Conservation (phyloP, 2,113 vertebrate species). For the Elgaria multicarinata region DNA sequence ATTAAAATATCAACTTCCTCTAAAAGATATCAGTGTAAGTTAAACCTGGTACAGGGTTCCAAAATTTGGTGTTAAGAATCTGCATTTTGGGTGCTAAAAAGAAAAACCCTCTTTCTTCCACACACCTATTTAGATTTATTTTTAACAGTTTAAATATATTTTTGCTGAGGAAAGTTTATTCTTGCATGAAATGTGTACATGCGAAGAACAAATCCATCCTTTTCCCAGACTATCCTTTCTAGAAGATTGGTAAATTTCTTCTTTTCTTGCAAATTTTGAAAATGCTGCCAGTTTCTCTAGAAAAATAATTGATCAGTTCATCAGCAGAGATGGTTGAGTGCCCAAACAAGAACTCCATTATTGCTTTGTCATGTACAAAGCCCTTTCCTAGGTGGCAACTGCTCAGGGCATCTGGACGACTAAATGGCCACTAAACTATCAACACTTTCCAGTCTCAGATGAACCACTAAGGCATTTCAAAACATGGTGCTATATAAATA, state of each 20-base stretch:
- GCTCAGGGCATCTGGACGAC: neutral
- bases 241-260: neutral
- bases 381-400: neutral
- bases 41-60: neutral
- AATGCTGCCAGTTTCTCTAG: neutral
- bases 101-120: too few species aligned
- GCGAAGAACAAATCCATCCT: constrained; percentile 26
- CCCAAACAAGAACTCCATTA: neutral
- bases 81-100: too few species aligned
- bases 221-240: neutral
- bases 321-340: neutral
- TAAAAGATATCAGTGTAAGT: constrained; percentile 6
- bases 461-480: neutral
- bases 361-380: neutral
- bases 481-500: too few species aligned
- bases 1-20: constrained; percentile 26
- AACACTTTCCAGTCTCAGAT: neutral
- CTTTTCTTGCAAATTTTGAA: constrained; percentile 11
- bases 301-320: neutral
- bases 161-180: constrained; percentile 45
- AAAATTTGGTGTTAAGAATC: constrained; percentile 5
- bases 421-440: neutral
- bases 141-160: constrained; percentile 29
- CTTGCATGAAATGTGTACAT: constrained; percentile 16
- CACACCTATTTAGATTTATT: constrained; percentile 35